Evolutionary conservation across 2,888 invertebrate genomes (phyloP), one percentile per base, ranked within the genome.

Genomic region (Synanthedon tipuliformis): DNA sequence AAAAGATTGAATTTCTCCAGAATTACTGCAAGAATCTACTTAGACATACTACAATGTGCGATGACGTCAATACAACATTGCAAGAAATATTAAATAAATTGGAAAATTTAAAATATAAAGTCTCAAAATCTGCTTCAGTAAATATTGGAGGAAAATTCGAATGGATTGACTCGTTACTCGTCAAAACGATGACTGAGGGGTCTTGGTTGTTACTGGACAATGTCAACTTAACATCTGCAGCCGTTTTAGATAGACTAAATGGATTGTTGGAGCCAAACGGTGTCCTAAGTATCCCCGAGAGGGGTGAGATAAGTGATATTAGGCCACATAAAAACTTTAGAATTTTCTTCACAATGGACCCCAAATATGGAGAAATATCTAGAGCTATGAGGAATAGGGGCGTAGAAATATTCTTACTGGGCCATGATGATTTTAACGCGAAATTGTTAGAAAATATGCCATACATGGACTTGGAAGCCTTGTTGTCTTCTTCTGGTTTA

Each of bases 381-480:
- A 91, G 96, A 63, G 99, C 99, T 0, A 99, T 99, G 99, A 90
- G 99, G 56, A 99, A 99, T 78, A 90, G 99, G 67, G 98, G 99
- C 3, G 92, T 99, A 0, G 99, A 99, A 88, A 93, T 99, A 64
- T 88, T 75, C 59, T 59, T 88, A 48, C 55, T 86, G 0, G 61
- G 74, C 10, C 34, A 27, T 34, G 84, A 83, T 51, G 82, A 83
- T 40, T 69, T 56, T 54, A 75, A 78, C 55, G 58, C 64, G 4
- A 67, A 64, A 12, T 61, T 86, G 51, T 73, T 77, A 3, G 81
- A 85, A 52, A 78, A 77, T 1, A 63, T 85, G 55, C 72, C 80
- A 3, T 75, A 72, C 57, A 71, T 87, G 66, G 89, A 89, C 65
- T 71, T 89, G 56, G 73, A 74, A 13, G 84, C 83, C 15, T 59